A percentile compares a stretch with the other conserved stretches of the same genome.
Evolutionary conservation across 2,797 vertebrate genomes (phyloP).

Genomic region (Meda fulgida): DNA sequence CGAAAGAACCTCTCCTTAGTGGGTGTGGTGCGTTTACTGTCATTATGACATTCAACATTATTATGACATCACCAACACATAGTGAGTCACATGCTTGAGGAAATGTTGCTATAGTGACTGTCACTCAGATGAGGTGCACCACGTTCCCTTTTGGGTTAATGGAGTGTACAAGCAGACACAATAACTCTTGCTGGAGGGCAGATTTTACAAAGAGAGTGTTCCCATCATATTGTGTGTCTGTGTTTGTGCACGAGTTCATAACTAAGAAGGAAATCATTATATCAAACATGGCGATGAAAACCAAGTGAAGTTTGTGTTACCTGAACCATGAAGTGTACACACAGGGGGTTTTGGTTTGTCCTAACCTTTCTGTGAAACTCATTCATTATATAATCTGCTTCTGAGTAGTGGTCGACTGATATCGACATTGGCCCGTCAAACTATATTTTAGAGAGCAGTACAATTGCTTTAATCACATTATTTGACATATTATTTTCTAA

Average conservation of each 20-base stretch:
- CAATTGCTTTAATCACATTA: not conserved
- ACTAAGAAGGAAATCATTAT: not conserved
- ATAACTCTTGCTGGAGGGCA: not conserved
- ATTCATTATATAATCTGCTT: not conserved
- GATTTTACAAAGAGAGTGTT: not conserved
- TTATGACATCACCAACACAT: conserved; percentile 18
- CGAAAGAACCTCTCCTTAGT: conserved; percentile 10
- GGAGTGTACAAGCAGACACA: not conserved
- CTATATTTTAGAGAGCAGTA: not conserved
- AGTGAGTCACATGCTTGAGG: conserved; percentile 20
- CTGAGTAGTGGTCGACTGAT: not conserved
- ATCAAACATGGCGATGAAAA: not conserved
- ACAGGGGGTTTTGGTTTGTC: not conserved
- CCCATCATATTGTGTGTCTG: not conserved
- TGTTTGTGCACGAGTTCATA: conserved; percentile 11
- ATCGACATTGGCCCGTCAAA: not conserved
- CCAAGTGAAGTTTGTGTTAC: not conserved
- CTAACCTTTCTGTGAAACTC: not conserved
- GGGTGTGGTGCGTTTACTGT: conserved; percentile 23
- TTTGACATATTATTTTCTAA: not conserved
- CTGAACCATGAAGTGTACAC: not conserved
- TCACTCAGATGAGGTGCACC: not conserved
- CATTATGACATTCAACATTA: not conserved
- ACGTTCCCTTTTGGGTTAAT: not conserved
- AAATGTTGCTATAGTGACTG: conserved; percentile 26